These are phyloP conservation scores for Enteromius radiatus DNA, from an alignment of 2,797 vertebrate species.

Conservation along the genomic window DNA sequence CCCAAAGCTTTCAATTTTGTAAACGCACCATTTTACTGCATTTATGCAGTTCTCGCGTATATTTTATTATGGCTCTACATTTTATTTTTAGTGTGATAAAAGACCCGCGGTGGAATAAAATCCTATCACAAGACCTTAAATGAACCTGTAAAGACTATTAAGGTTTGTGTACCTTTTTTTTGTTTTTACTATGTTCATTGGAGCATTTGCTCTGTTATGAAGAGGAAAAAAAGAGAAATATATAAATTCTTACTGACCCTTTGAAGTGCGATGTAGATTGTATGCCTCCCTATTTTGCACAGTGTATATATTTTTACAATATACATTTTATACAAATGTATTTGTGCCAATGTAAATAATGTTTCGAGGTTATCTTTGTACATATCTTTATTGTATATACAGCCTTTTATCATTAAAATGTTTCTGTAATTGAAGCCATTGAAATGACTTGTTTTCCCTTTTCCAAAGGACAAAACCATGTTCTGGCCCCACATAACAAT, in stretches of 20 bases:
- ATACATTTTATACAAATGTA: slow-evolving; percentile 86
- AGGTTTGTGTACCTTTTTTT: slow-evolving; percentile 27
- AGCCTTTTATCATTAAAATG: slow-evolving; percentile 81
- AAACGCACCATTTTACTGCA: background rate
- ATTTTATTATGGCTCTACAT: background rate
- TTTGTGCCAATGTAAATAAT: slow-evolving; percentile 85
- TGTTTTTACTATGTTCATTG: slow-evolving; percentile 57
- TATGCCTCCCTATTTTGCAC: slow-evolving; percentile 86
- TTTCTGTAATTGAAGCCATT: slow-evolving; percentile 17
- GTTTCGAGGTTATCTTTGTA: slow-evolving; percentile 67
- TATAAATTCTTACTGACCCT: background rate
- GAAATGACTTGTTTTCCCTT: background rate
- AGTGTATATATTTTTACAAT: slow-evolving; percentile 81
- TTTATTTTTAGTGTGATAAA: background rate
- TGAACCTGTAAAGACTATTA: background rate
- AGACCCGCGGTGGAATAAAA: background rate
- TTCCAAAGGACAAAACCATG: background rate
- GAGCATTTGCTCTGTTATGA: slow-evolving; percentile 73
- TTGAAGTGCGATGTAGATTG: slow-evolving; percentile 65
- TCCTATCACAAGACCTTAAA: slow-evolving; percentile 55
- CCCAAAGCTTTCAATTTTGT: slow-evolving; percentile 17
- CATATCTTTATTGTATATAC: slow-evolving; percentile 81
- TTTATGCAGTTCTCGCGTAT: background rate
- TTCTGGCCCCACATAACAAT: background rate
- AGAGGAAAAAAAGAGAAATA: background rate